A percentile compares a stretch with the other conserved stretches of the same genome.
phyloP scores from a whole-genome alignment of 1,140 invertebrate genomes.

The Bathynomus jamesi region DNA sequence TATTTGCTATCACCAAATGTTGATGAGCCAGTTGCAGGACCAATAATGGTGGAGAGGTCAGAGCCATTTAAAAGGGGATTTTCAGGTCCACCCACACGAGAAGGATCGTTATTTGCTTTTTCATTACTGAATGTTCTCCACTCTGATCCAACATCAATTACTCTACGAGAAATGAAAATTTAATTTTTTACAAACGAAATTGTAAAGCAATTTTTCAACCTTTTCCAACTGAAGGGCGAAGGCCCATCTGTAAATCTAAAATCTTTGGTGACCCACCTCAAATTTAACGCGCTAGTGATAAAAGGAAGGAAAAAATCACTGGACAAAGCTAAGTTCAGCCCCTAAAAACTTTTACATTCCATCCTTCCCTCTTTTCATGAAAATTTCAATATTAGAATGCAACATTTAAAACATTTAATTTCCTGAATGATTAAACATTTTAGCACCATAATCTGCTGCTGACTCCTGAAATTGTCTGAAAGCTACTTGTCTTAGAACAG shows the following conservation, averaged over 20 bases:
- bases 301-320: too few relatives aligned
- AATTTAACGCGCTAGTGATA: not conserved
- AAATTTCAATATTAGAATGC: too few relatives aligned
- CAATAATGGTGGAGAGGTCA: conserved; percentile 96
- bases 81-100: conserved; percentile 94
- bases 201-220: not conserved
- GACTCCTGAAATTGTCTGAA: too few relatives aligned
- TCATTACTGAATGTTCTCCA: conserved; percentile 99
- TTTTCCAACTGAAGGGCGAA: too few relatives aligned
- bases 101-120: conserved; percentile 90
- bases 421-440: too few relatives aligned
- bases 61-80: conserved; percentile 92
- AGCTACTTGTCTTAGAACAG: too few relatives aligned
- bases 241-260: too few relatives aligned
- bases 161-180: conserved; percentile 54
- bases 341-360: too few relatives aligned
- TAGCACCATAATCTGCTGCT: too few relatives aligned
- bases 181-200: conserved; percentile 6
- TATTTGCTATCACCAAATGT: conserved; percentile 76
- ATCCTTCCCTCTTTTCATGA: too few relatives aligned
- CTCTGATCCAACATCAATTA: conserved; percentile 99
- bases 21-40: conserved; percentile 75
- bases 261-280: not conserved
- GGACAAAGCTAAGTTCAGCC: too few relatives aligned
- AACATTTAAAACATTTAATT: too few relatives aligned